Evolutionary conservation across 2,797 vertebrate species (phyloP), one percentile per base, ranked within the genome.

Genomic region (Sylvia borin): DNA sequence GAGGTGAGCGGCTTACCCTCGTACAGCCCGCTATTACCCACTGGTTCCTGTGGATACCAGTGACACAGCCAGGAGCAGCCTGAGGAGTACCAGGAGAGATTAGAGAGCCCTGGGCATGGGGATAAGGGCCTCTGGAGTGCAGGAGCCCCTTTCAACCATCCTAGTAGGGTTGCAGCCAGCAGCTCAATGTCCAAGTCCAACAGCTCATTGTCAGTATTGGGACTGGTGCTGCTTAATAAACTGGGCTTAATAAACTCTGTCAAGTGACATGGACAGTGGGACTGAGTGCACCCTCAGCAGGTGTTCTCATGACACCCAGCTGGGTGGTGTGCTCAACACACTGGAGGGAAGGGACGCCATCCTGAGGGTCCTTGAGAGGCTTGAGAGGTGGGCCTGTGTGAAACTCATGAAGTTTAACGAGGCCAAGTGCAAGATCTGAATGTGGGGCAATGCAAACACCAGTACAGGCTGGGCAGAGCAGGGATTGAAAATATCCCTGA

Each of bases 11-110:
- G 24, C 36, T 76, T 8, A 34, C 38, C 17, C 57, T 45, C 0
- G 0, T 8, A 58, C n/a, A 83, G 24, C n/a, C 24, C 38, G 17
- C 31, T 9, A 1, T 36, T 4, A 24, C 19, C 42, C 14, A 1
- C 54, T 65, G 29, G 34, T 5, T 51, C 25, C 8, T 19, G 40
- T 22, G n/a, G 45, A n/a, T 13, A 17, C 40, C 34, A 26, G 31
- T 16, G 31, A 40, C 47, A 38, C 25, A 34, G 47, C 40, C 68
- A 81, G 47, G 12, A 53, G 47, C n/a, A 67, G 45, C 47, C 68
- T 45, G 29, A 74, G 47, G n/a, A 31, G 20, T 4, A 40, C 27
- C 53, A 47, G 61, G 34, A 54, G 34, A 40, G 40, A 67, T 24
- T 13, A 34, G 54, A 67, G 36, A 81, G 47, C 21, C 47, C 12